These are phyloP conservation scores for Leuciscus idus DNA, from an alignment of 2,113 vertebrate genomes.

Conservation along the genomic window DNA sequence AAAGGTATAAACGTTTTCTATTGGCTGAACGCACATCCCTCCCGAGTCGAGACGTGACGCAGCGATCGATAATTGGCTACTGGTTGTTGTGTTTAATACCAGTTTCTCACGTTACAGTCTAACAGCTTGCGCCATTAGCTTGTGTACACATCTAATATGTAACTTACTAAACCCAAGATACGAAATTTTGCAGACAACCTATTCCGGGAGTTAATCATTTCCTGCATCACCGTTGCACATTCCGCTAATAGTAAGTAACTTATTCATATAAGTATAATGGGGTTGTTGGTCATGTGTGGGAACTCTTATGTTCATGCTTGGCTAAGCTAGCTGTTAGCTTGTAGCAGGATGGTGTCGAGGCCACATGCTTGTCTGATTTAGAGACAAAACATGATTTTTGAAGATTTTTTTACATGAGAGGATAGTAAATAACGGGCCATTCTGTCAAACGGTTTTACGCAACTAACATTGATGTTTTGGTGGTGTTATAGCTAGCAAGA, in stretches of 20 bases:
- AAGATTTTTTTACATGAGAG: background rate
- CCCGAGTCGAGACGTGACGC: background rate
- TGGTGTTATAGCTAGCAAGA: background rate
- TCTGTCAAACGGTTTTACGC: background rate
- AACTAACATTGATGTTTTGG: background rate
- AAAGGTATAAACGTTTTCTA: background rate
- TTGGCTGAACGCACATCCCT: constrained; percentile 18
- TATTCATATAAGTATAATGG: background rate
- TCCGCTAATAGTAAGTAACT: constrained; percentile 22
- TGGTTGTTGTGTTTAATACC: background rate
- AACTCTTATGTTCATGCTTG: background rate
- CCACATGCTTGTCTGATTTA: constrained; percentile 17
- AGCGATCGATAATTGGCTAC: constrained; percentile 40
- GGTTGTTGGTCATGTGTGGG: background rate
- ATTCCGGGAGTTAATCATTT: background rate
- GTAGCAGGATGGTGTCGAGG: constrained; percentile 21
- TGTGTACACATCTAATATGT: background rate
- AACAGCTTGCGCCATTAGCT: constrained; percentile 2
- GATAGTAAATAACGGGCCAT: background rate
- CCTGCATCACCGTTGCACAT: background rate
- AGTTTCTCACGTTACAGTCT: constrained; percentile 45
- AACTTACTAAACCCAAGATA: background rate
- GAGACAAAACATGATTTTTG: background rate
- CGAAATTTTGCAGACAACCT: no score
- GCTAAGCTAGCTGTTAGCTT: constrained; percentile 26